Evolutionary conservation across 2,888 invertebrate species (phyloP).

Genomic region (Tryphoninae sp.): DNA sequence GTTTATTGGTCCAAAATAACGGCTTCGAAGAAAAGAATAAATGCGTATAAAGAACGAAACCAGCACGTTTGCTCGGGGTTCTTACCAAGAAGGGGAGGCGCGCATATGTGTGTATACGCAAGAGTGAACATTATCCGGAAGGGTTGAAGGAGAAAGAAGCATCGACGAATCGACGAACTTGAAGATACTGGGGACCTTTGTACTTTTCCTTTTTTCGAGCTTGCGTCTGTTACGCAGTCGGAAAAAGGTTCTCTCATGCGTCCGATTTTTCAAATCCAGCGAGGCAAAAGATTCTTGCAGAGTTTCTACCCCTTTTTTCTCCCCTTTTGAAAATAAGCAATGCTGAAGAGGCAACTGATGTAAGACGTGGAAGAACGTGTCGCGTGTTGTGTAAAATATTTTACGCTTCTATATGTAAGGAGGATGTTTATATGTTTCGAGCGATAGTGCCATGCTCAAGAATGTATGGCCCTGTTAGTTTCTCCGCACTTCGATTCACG

Average conservation of each 20-base stretch:
- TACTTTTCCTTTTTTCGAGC: constrained; percentile 26
- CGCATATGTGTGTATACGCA: constrained; percentile 17
- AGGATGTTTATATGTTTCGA: too few relatives aligned
- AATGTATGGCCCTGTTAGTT: neutral
- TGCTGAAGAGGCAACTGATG: constrained; percentile 47
- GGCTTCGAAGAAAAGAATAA: constrained; percentile 57
- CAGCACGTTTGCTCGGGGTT: constrained; percentile 44
- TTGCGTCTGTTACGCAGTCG: constrained; percentile 16
- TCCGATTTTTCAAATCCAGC: constrained; percentile 5
- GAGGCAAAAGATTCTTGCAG: constrained; percentile 19
- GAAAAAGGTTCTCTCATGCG: constrained; percentile 8
- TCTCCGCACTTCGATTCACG: constrained; percentile 28
- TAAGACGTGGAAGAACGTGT: neutral
- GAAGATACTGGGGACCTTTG: constrained; percentile 39
- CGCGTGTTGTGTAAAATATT: constrained; percentile 3
- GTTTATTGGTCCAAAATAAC: constrained; percentile 57
- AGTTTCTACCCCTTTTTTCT: constrained; percentile 61
- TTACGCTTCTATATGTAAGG: too few relatives aligned
- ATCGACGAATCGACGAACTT: constrained; percentile 37
- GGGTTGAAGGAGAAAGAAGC: constrained; percentile 28
- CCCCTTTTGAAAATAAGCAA: constrained; percentile 70
- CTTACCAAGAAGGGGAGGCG: constrained; percentile 28
- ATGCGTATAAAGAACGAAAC: constrained; percentile 57
- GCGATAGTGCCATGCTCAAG: too few relatives aligned
- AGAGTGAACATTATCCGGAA: constrained; percentile 53